Evolutionary conservation across 2,888 invertebrate genomes (phyloP), one percentile per base, ranked within the genome.

Genomic region (Dicycla oo): DNA sequence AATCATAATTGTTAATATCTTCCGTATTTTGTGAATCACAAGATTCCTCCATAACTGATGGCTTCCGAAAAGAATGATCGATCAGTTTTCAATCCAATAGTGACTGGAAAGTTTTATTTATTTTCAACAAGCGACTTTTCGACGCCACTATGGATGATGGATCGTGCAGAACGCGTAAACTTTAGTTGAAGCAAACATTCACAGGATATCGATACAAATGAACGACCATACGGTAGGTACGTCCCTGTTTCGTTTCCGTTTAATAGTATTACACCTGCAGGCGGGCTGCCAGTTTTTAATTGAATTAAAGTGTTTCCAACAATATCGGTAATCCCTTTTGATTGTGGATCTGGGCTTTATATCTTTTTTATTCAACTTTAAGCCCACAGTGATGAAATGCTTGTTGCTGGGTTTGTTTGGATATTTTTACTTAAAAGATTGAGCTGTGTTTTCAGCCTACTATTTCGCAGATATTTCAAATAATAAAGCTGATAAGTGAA

Each of bases 331-430:
- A 73, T 78, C 70, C 61, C 38, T 56, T 63, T 62, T 75, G 66
- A 80, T 74, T 77, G 70, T 30, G 65, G 70, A 77, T 82, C 80
- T 64, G 26, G 30, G 67, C 43, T 64, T 72, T 56, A 75, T 56
- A 69, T 47, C 58, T 71, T 54, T 65, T 69, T 34, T 63, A 73
- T 51, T 66, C 61, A 64, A 73, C 58, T 58, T 71, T 60, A 73
- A 78, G 40, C 43, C 45, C 40, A 11, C 13, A 54, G n/a, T 66
- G 54, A 69, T 68, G 47, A 61, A 56, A 68, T 53, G 13, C 23
- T 60, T 23, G 58, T 23, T 56, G 23, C 40, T 57, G 6, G 26
- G 23, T n/a, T 69, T 62, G 38, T 68, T 68, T 26, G n/a, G 3
- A 64, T 20, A 61, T n/a, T 51, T 65, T 64, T 26, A 58, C 30